Percentiles rank a stretch among this genome's conserved stretches.
Conservation (phyloP, 2,888 invertebrate species). For the Adelognathus sp. region DNA sequence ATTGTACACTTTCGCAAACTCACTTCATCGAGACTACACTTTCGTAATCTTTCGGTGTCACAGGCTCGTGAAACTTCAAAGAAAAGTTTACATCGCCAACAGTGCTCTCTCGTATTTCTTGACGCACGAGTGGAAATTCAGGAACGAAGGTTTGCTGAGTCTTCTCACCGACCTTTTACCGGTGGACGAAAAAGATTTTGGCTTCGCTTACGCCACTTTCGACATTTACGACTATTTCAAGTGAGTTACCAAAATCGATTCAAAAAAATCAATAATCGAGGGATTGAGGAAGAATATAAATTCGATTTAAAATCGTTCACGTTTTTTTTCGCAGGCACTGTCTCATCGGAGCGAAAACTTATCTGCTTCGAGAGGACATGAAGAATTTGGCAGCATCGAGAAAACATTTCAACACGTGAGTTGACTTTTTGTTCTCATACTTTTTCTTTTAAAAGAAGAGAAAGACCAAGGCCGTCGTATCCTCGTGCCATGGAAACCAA, state of each 20-base stretch:
- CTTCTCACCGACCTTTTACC: constrained; percentile 83
- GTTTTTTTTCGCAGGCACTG: constrained; percentile 78
- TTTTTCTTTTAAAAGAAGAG: background rate
- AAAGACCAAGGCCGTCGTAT: background rate
- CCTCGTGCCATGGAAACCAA: background rate
- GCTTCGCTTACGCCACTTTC: constrained; percentile 83
- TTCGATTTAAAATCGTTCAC: background rate
- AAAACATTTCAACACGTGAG: constrained; percentile 82
- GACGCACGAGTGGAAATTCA: constrained; percentile 89
- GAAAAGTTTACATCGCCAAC: constrained; percentile 90
- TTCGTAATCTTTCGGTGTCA: constrained; percentile 52
- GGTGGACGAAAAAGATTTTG: constrained; percentile 83
- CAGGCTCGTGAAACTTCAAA: constrained; percentile 91
- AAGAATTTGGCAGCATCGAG: constrained; percentile 83
- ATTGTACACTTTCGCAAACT: too few relatives aligned
- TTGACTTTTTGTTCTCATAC: constrained; percentile 11
- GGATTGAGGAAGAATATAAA: background rate
- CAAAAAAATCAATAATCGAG: background rate
- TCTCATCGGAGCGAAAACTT: constrained; percentile 85
- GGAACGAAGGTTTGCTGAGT: constrained; percentile 84
- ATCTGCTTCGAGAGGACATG: constrained; percentile 86
- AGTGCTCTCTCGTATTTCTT: constrained; percentile 89
- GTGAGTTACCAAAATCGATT: constrained; percentile 62
- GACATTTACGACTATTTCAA: constrained; percentile 83
- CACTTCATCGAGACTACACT: background rate